Base-by-base conservation (phyloP, 2,113 vertebrate genomes). In the Microcebus murinus region DNA sequence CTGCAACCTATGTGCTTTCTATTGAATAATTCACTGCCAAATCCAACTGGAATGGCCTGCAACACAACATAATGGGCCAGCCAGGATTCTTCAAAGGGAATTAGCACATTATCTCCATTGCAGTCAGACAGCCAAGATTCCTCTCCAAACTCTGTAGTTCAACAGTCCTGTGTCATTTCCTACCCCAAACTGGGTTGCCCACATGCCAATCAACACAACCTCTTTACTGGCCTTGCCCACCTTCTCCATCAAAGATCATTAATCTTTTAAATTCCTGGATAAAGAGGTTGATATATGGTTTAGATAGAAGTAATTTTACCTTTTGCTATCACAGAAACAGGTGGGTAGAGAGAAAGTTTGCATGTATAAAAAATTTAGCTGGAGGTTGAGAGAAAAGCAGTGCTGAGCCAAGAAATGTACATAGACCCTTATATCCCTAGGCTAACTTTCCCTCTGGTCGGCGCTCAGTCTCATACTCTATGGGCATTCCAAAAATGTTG, bases 21-120 rank as follows among this genome's bases (percentile, higher is more conserved):
- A 39, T 31, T 61, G 34, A 63, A 80, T 77, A 77, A 83, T 65
- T 76, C 50, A 42, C 74, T 82, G 65, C 23, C 45, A 81, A 79
- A 87, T 61, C 23, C 25, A 73, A 92, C 48, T n/a, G 42, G 73
- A 74, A 74, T 48, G 25, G 45, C 55, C 57, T 71, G 42, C 57
- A 52, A 50, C 61, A 52, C 34, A 91, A 39, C 29, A 59, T 57
- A 9, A 15, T 81, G 63, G 42, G 23, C 61, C 31, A 18, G 42
- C 55, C 36, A 65, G 76, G 67, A 73, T 85, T 87, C 21, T 55
- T 81, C 67, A 80, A 81, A 86, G n/a, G 17, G 57, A 87, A 87
- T 74, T 95, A 74, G 55, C 73, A 87, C 55, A 87, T 87, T 87
- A 91, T 87, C 74, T 81, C 65, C 55, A 92, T 84, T 95, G 34